Conservation (phyloP, 2,113 vertebrate species). For the Ramphastos sulfuratus region DNA sequence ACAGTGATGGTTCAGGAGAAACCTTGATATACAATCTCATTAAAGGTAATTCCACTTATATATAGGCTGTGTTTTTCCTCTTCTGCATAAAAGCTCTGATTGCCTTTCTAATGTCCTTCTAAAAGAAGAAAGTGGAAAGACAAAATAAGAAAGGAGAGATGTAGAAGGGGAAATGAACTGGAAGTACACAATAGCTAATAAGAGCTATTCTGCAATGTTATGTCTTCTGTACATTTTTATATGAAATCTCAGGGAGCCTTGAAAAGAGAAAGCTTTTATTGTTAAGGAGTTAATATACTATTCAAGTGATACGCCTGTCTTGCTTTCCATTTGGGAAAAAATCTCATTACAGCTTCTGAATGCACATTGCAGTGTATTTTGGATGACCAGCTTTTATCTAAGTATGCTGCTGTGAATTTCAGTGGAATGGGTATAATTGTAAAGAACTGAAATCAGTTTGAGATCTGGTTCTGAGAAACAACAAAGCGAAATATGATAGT, state of each 20-base stretch:
- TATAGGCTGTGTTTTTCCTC: not conserved
- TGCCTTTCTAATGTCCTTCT: constrained; percentile 3
- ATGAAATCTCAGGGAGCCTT: not conserved
- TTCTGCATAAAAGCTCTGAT: not conserved
- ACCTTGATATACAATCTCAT: not conserved
- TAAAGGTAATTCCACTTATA: not conserved
- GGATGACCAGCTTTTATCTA: not conserved
- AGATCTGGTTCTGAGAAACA: not conserved
- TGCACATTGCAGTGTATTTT: not conserved
- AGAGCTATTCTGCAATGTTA: not conserved
- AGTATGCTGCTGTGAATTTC: not conserved
- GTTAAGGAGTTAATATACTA: not conserved
- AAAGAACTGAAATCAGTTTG: not conserved
- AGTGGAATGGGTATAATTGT: not conserved
- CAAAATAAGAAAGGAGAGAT: not conserved
- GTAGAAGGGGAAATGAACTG: constrained; percentile 2
- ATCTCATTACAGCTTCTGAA: not conserved
- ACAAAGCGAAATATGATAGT: not conserved
- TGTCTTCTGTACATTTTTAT: constrained; percentile 1
- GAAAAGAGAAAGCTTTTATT: not conserved
- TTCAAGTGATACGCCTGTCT: not conserved
- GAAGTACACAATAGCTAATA: not conserved
- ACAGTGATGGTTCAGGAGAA: not conserved
- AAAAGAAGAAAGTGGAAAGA: not conserved
- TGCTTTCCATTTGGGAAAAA: not conserved